phyloP scores from a whole-genome alignment of 2,113 vertebrate species.

The Seriola aureovittata region DNA sequence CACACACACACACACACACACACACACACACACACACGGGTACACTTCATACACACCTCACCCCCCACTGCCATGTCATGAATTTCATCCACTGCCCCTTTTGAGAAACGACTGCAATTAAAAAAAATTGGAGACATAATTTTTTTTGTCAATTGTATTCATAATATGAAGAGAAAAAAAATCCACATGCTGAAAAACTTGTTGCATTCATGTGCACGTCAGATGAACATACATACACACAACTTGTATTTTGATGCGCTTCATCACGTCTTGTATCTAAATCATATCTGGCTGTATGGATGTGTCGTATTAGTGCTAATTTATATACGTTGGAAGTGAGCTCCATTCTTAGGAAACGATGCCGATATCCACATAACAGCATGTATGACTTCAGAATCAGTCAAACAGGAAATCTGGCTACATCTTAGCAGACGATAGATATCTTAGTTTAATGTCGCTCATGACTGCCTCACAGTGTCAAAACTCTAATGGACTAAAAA shows the following conservation, averaged over 20 bases:
- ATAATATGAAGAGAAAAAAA: neutral
- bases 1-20: conserved; percentile 6
- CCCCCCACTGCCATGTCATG: conserved; percentile 39
- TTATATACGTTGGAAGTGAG: neutral
- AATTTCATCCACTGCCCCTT: conserved; percentile 10
- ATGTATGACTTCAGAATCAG: conserved; percentile 8
- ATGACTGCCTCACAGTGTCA: conserved; percentile 13
- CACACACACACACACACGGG: neutral
- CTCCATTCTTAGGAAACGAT: no score
- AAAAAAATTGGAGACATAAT: neutral
- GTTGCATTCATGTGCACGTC: conserved; percentile 49
- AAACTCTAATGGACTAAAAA: conserved; percentile 38
- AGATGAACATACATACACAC: neutral
- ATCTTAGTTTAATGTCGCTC: conserved; percentile 30
- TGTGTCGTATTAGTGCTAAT: neutral
- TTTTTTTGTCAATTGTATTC: neutral
- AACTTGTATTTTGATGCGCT: neutral
- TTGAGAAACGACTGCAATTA: neutral
- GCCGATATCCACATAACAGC: neutral
- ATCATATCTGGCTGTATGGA: neutral
- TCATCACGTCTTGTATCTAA: neutral
- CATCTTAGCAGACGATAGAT: conserved; percentile 3
- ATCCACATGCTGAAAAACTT: neutral
- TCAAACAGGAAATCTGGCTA: neutral
- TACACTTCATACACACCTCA: neutral